phyloP scores from a whole-genome alignment of 2,888 invertebrate genomes.

The Dryobotodes eremita region DNA sequence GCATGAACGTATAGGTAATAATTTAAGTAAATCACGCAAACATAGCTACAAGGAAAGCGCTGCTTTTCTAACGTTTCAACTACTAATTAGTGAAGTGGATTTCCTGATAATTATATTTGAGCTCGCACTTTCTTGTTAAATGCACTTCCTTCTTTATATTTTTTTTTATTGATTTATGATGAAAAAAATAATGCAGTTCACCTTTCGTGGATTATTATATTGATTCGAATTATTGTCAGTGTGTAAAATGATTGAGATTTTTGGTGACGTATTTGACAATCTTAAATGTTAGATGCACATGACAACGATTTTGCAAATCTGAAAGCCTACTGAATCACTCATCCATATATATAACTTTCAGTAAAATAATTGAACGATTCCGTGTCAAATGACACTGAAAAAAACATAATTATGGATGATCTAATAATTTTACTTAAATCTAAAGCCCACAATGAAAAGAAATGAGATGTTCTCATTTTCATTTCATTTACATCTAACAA shows the following conservation, averaged over 20 bases:
- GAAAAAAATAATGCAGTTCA: not conserved
- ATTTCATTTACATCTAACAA: slow-evolving; percentile 9
- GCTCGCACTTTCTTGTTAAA: slow-evolving; percentile 25
- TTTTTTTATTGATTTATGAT: slow-evolving; percentile 18
- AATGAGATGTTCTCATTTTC: slow-evolving; percentile 20
- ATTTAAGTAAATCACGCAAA: slow-evolving; percentile 58
- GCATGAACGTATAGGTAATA: slow-evolving; percentile 46
- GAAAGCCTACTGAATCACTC: not conserved
- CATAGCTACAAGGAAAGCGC: slow-evolving; percentile 30
- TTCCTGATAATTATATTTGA: slow-evolving; percentile 50
- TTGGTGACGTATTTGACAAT: not conserved
- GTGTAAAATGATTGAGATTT: too few species aligned
- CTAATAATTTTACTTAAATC: not conserved
- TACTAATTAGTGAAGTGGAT: slow-evolving; percentile 44
- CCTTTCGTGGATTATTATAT: not conserved
- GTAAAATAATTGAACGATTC: not conserved
- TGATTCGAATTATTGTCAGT: not conserved
- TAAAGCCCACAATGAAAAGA: not conserved
- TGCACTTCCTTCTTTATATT: slow-evolving; percentile 25
- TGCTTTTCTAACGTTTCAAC: slow-evolving; percentile 44
- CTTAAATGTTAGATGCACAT: not conserved
- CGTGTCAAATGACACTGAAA: not conserved
- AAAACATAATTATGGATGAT: not conserved
- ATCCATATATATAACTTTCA: not conserved
- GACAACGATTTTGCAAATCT: not conserved